A percentile compares a stretch with the other conserved stretches of the same genome.
phyloP scores from a whole-genome alignment of 2,888 invertebrate species.

The Cheilosia pagana region DNA sequence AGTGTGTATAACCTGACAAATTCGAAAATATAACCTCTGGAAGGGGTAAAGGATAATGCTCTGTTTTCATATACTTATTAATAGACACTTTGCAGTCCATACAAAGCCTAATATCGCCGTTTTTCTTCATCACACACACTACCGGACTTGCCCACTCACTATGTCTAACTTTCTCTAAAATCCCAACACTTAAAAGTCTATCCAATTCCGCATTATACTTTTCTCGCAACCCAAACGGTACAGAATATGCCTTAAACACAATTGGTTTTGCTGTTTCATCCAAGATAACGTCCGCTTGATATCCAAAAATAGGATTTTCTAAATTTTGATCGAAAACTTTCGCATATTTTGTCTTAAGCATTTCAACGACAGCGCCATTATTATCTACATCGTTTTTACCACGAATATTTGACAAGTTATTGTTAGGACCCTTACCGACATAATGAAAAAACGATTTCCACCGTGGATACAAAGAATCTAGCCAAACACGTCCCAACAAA shows the following conservation, averaged over 20 bases:
- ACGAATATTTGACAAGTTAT: neutral
- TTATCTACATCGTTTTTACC: neutral
- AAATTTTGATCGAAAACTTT: conserved; percentile 37
- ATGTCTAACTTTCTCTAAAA: conserved; percentile 34
- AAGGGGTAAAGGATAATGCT: conserved; percentile 29
- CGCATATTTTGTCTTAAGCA: conserved; percentile 12
- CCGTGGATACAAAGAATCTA: conserved; percentile 21
- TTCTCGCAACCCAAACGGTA: conserved; percentile 9
- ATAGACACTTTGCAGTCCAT: conserved; percentile 37
- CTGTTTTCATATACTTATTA: conserved; percentile 29
- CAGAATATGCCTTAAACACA: conserved; percentile 31
- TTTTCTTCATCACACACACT: conserved; percentile 20
- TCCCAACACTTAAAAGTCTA: conserved; percentile 8
- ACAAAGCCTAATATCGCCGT: conserved; percentile 22
- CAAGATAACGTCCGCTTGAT: conserved; percentile 24
- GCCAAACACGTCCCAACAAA: conserved; percentile 22
- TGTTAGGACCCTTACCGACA: conserved; percentile 1
- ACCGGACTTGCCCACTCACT: conserved; percentile 23
- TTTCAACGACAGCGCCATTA: neutral
- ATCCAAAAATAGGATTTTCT: conserved; percentile 37
- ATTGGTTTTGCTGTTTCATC: conserved; percentile 34
- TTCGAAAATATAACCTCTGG: conserved; percentile 36
- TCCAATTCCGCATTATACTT: conserved; percentile 22
- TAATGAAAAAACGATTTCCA: conserved; percentile 1
- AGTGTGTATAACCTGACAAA: conserved; percentile 17